Percentiles rank a stretch among this genome's conserved stretches.
phyloP scores from a whole-genome alignment of 2,113 vertebrate genomes.

The Azemiops feae region DNA sequence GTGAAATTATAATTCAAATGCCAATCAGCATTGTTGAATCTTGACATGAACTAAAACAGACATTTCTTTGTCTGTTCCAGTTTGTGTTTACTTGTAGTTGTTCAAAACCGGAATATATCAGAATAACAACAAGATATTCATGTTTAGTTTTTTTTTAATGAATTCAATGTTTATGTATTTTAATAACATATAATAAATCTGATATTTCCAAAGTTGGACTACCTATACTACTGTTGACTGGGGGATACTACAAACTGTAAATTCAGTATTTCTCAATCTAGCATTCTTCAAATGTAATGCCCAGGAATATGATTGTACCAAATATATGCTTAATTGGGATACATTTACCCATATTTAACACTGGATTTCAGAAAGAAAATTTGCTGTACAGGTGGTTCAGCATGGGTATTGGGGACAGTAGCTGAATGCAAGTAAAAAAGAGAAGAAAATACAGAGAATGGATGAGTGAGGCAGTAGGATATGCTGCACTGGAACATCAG shows the following conservation, averaged over 20 bases:
- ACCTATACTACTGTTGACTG: not conserved
- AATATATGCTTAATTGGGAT: not conserved
- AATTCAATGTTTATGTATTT: not conserved
- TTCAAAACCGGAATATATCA: not conserved
- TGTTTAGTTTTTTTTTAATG: not conserved
- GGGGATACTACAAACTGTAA: not conserved
- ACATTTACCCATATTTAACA: not conserved
- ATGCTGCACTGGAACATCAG: not conserved
- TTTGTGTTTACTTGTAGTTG: not conserved
- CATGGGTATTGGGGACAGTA: not conserved
- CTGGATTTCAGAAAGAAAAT: not conserved
- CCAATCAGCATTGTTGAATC: not conserved
- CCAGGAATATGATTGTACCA: not conserved
- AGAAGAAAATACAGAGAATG: not conserved
- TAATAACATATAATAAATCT: not conserved
- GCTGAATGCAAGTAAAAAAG: not conserved
- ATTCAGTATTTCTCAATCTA: not conserved
- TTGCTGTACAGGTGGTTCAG: not conserved
- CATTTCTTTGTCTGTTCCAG: not conserved
- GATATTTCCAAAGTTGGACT: not conserved
- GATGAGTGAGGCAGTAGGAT: not conserved
- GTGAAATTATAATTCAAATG: not conserved
- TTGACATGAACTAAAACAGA: not conserved
- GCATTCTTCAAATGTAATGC: not conserved
- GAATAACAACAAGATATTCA: not conserved